Percentiles rank a stretch among this genome's conserved stretches.
phyloP scores from a whole-genome alignment of 2,888 invertebrate genomes.

The Carcina quercana region DNA sequence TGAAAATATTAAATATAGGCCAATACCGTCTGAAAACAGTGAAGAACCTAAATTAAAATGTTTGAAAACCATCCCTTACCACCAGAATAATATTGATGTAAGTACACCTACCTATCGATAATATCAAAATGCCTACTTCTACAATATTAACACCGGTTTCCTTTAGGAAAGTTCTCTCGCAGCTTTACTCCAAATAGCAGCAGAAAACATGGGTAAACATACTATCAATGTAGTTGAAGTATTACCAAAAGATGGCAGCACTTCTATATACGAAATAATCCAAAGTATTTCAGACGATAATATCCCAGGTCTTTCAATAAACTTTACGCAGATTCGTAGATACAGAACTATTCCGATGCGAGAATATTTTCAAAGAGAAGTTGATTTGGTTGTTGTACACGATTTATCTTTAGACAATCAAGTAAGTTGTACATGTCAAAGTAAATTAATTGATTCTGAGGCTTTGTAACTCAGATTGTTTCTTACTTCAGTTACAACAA shows the following conservation, averaged over 20 bases:
- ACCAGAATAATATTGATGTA: too few species aligned
- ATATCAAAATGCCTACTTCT: too few species aligned
- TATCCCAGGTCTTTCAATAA: slow-evolving; percentile 14
- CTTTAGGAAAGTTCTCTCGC: too few species aligned
- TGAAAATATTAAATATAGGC: slow-evolving; percentile 26
- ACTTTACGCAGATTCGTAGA: slow-evolving; percentile 13
- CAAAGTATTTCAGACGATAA: slow-evolving; percentile 12
- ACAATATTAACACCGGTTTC: too few species aligned
- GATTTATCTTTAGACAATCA: slow-evolving; percentile 23
- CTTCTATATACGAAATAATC: slow-evolving; percentile 14
- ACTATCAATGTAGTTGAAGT: slow-evolving; percentile 23
- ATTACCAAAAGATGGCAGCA: slow-evolving; percentile 15
- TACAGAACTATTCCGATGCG: slow-evolving; percentile 11
- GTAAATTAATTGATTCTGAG: too few species aligned
- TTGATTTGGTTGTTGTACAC: slow-evolving; percentile 22
- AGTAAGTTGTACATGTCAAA: too few species aligned
- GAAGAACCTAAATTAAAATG: too few species aligned
- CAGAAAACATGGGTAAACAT: slow-evolving; percentile 27
- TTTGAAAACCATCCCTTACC: too few species aligned
- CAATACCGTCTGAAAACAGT: too few species aligned
- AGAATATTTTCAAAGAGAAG: slow-evolving; percentile 7
- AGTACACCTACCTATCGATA: too few species aligned
- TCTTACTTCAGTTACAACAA: too few species aligned
- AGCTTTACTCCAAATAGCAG: slow-evolving; percentile 32
- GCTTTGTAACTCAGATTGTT: too few species aligned